These are phyloP conservation scores for Reticulitermes lucifugus DNA, from an alignment of 2,888 invertebrate species.

Conservation along the genomic window DNA sequence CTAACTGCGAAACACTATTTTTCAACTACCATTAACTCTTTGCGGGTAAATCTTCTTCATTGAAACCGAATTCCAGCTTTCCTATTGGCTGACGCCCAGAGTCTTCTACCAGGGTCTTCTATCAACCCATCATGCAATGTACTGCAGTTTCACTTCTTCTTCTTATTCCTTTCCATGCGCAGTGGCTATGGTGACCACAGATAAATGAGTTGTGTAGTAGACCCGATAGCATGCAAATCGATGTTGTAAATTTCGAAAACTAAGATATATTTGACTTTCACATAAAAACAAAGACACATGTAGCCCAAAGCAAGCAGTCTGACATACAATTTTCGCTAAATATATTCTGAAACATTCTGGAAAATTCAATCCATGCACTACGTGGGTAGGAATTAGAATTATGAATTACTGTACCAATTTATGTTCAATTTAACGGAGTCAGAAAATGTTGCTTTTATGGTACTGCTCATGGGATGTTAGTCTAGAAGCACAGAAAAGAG, in stretches of 20 bases:
- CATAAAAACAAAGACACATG: constrained; percentile 5
- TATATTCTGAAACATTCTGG: constrained; percentile 30
- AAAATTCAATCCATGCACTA: constrained; percentile 49
- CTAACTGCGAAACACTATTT: constrained; percentile 31
- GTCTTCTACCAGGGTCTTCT: constrained; percentile 65
- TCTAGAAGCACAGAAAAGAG: constrained; percentile 54
- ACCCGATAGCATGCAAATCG: constrained; percentile 47
- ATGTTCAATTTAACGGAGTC: constrained; percentile 66
- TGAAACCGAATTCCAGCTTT: constrained; percentile 54
- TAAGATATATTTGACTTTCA: constrained; percentile 19
- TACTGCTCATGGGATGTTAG: constrained; percentile 62
- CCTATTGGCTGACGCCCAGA: constrained; percentile 60
- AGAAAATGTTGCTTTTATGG: constrained; percentile 65
- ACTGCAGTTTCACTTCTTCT: constrained; percentile 36
- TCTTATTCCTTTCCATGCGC: constrained; percentile 41
- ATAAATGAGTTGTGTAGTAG: neutral
- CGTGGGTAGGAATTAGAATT: constrained; percentile 48
- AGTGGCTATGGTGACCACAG: constrained; percentile 14
- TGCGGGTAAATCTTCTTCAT: constrained; percentile 54
- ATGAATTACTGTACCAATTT: constrained; percentile 62
- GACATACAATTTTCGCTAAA: constrained; percentile 23
- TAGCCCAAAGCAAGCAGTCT: constrained; percentile 40
- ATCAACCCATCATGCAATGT: constrained; percentile 61
- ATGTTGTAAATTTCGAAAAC: constrained; percentile 24
- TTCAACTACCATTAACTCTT: constrained; percentile 47